Evolutionary conservation across 2,797 vertebrate species (phyloP).

Genomic region (Propithecus perrieri): DNA sequence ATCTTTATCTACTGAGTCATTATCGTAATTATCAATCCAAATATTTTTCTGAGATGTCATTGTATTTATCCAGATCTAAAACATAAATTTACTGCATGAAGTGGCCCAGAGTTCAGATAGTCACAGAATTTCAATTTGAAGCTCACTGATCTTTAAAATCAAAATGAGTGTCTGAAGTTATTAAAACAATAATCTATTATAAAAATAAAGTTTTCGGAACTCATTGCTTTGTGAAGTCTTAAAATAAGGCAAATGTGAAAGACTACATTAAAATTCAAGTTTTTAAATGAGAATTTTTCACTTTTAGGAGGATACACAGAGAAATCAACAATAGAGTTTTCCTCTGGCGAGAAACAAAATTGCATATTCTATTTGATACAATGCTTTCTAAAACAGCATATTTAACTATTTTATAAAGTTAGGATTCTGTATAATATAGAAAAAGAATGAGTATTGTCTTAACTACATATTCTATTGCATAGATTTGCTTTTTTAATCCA

Average conservation of each 20-base stretch:
- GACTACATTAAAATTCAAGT: conserved; percentile 56
- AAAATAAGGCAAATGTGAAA: conserved; percentile 52
- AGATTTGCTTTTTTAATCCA: neutral
- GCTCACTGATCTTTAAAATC: conserved; percentile 70
- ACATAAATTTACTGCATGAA: conserved; percentile 43
- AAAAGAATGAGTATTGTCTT: neutral
- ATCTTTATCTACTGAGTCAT: conserved; percentile 43
- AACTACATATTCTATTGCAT: neutral
- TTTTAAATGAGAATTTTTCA: conserved; percentile 47
- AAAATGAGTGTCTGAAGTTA: conserved; percentile 56
- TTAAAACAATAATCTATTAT: neutral
- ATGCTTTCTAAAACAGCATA: conserved; percentile 42
- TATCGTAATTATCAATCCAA: conserved; percentile 47
- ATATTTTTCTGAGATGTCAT: conserved; percentile 62
- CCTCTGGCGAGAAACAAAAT: conserved; percentile 52
- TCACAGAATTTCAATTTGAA: conserved; percentile 56
- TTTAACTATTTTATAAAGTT: conserved; percentile 55
- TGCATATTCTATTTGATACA: conserved; percentile 8
- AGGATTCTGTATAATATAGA: neutral
- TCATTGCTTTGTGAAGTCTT: conserved; percentile 44
- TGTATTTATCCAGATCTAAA: conserved; percentile 61
- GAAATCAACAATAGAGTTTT: conserved; percentile 51
- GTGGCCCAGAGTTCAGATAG: conserved; percentile 57
- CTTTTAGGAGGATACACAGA: conserved; percentile 35
- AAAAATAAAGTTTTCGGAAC: conserved; percentile 38